Conservation (phyloP, 92 coral and sea anemone species). For the Porites evermanni region DNA sequence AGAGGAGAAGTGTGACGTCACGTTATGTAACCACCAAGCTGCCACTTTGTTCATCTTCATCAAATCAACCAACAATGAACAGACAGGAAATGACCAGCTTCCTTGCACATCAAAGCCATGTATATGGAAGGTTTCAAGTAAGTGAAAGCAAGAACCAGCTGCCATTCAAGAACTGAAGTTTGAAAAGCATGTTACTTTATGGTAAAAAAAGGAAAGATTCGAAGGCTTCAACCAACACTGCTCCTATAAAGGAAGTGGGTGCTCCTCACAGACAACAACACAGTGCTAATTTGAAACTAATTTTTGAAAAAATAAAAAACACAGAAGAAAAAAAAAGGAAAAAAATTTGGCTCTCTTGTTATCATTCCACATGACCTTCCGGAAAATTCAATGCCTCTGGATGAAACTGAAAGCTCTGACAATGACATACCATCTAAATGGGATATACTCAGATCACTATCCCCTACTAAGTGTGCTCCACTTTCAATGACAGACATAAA, state of each 20-base stretch:
- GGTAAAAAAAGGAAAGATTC: conserved; percentile 19
- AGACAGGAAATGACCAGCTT: not conserved
- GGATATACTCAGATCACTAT: conserved; percentile 66
- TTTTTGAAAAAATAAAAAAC: conserved; percentile 58
- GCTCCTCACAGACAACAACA: conserved; percentile 7
- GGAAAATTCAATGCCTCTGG: conserved; percentile 23
- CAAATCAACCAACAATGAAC: not conserved
- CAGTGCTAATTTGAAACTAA: conserved; percentile 17
- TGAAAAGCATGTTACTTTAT: conserved; percentile 26
- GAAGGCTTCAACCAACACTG: conserved; percentile 1
- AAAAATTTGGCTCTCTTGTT: conserved; percentile 57
- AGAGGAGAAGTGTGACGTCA: no score
- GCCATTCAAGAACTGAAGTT: conserved; percentile 30
- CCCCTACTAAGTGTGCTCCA: conserved; percentile 67
- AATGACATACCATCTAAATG: conserved; percentile 45
- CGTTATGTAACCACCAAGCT: conserved; percentile 33
- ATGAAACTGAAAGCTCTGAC: not conserved
- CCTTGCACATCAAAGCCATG: conserved; percentile 48
- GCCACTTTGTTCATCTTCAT: conserved; percentile 43
- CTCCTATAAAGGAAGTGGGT: not conserved
- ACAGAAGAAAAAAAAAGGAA: conserved; percentile 66
- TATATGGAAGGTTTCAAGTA: not conserved
- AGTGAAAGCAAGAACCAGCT: conserved; percentile 25
- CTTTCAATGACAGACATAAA: conserved; percentile 63
- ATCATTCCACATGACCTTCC: conserved; percentile 65